Evolutionary conservation across 2,888 invertebrate species (phyloP), one percentile per base, ranked within the genome.

Genomic region (Ormyrus nitidulus): DNA sequence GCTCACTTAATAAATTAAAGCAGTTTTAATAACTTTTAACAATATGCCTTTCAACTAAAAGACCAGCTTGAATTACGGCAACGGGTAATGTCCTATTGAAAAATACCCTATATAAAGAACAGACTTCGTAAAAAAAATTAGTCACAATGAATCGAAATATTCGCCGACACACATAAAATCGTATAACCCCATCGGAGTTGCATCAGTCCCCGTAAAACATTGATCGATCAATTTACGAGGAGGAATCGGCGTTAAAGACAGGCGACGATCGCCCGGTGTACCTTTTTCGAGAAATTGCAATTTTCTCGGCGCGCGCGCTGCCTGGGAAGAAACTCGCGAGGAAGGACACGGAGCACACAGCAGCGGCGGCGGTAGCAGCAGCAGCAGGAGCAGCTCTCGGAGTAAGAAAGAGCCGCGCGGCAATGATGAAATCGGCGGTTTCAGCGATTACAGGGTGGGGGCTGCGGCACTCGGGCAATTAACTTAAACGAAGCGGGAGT

Each of bases 401-500:
- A 34, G 34, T 34, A 34, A 34, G 34, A 34, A 34, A 34, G 34
- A 34, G 34, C 34, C 34, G 64, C 5, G n/a, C 72, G 83, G 83
- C 82, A 83, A 83, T 83, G 84, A 86, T 84, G 86, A 87, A 85
- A 86, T 86, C 85, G 85, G 83, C 82, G 83, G 82, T 85, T 84
- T 83, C 64, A 80, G 80, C 81, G 79, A 83, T 81, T 84, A 80
- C 79, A 84, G 82, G 81, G 82, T 77, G 79, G 74, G 71, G 79
- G 71, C 80, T 75, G 54, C 59, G 58, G 49, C 13, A 48, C 48
- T 46, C 69, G 80, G 83, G 85, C 85, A 87, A 90, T 89, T 89
- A 89, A 88, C 86, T 86, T 85, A 86, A 88, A 89, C 85, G 87
- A 89, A 86, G 83, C 85, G 81, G 85, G 87, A 89, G 87, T 87